phyloP scores from a whole-genome alignment of 2,797 vertebrate genomes.

The Clarias platycephalus region DNA sequence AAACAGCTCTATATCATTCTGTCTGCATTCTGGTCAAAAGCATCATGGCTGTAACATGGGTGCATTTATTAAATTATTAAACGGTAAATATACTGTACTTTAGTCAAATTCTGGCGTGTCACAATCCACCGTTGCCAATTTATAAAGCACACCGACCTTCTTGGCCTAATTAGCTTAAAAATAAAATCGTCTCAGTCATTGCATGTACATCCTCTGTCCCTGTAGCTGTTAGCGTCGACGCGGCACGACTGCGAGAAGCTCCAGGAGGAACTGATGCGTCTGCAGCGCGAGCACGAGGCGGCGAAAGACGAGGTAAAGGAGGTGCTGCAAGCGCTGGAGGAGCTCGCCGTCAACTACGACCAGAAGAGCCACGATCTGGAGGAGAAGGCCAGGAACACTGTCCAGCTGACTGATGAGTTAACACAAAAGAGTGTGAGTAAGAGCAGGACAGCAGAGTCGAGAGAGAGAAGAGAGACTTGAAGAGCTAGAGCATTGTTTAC shows the following conservation, averaged over 20 bases:
- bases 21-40: neutral
- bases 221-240: slow-evolving; percentile 81
- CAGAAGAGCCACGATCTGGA: slow-evolving; percentile 96
- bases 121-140: neutral
- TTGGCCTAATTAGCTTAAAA: too few relatives aligned
- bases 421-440: slow-evolving; percentile 81
- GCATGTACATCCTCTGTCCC: neutral
- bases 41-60: neutral
- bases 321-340: slow-evolving; percentile 94
- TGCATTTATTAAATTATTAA: neutral
- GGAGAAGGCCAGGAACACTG: slow-evolving; percentile 81
- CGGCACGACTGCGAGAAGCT: slow-evolving; percentile 87
- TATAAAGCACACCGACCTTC: too few relatives aligned
- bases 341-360: slow-evolving; percentile 96
- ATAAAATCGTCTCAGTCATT: neutral
- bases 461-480: neutral
- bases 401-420: slow-evolving; percentile 87
- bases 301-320: slow-evolving; percentile 97
- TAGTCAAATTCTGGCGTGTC: neutral
- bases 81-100: neutral
- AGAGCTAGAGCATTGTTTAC: neutral
- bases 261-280: slow-evolving; percentile 86
- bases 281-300: slow-evolving; percentile 86
- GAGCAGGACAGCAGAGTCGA: neutral
- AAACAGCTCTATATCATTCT: slow-evolving; percentile 25